phyloP scores from a whole-genome alignment of 2,888 invertebrate species.

The Macrophya alboannulata region DNA sequence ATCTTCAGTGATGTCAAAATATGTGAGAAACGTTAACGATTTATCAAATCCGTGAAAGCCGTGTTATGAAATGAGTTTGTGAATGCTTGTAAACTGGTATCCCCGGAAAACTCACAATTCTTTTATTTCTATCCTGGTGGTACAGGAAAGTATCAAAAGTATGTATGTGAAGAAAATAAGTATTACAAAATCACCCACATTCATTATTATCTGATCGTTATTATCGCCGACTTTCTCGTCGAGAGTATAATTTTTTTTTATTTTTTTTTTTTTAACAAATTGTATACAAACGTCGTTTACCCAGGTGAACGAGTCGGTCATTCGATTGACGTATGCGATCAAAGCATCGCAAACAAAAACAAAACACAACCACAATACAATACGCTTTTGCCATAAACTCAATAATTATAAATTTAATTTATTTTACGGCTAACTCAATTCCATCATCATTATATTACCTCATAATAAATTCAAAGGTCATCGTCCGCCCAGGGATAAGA shows the following conservation, averaged over 20 bases:
- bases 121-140: constrained; percentile 66
- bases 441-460: not conserved
- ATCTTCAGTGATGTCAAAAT: constrained; percentile 9
- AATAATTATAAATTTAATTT: not conserved
- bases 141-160: constrained; percentile 70
- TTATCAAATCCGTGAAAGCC: not conserved
- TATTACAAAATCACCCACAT: not conserved
- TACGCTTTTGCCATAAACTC: not conserved
- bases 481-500: not conserved
- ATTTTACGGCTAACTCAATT: not conserved
- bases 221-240: not conserved
- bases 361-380: not conserved
- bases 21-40: not conserved
- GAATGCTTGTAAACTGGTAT: not conserved
- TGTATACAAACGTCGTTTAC: not conserved
- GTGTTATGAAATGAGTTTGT: not conserved
- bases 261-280: not conserved
- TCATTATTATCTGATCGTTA: not conserved
- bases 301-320: not conserved
- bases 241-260: not conserved
- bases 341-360: not conserved
- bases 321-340: too few species aligned
- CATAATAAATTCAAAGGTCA: not conserved
- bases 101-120: constrained; percentile 55
- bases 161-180: constrained; percentile 35